phyloP scores from a whole-genome alignment of 2,888 invertebrate species.

The Trissoscelio sp. region DNA sequence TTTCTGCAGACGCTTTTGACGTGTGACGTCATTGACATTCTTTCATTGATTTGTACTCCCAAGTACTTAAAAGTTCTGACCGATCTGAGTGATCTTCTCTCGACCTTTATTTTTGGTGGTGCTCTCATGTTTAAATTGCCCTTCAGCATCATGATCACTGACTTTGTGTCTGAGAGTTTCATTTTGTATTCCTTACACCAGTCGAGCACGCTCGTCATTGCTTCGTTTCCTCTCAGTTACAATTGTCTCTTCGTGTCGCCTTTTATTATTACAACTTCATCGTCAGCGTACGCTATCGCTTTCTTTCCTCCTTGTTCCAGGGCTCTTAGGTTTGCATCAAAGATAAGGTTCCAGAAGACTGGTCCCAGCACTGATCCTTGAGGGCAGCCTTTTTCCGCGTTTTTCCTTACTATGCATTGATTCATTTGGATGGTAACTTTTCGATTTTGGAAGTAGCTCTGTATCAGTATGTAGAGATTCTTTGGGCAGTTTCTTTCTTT shows the following conservation, averaged over 20 bases:
- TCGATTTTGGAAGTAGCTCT: constrained; percentile 30
- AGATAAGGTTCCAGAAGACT: constrained; percentile 55
- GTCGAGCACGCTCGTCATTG: too few relatives aligned
- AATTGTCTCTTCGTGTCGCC: neutral
- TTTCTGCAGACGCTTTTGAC: too few relatives aligned
- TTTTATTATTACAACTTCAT: constrained; percentile 8
- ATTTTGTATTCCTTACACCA: too few relatives aligned
- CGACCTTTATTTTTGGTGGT: too few relatives aligned
- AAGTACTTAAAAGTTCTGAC: too few relatives aligned
- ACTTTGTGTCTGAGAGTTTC: too few relatives aligned
- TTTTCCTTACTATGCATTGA: neutral
- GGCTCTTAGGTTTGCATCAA: constrained; percentile 30
- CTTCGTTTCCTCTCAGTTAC: neutral
- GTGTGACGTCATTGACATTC: too few relatives aligned
- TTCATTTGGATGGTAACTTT: constrained; percentile 6
- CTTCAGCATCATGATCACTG: too few relatives aligned
- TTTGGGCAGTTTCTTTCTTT: constrained; percentile 29
- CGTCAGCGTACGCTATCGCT: constrained; percentile 48
- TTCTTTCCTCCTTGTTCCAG: constrained; percentile 1
- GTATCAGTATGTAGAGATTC: constrained; percentile 2
- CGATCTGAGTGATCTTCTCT: too few relatives aligned
- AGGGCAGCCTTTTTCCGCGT: constrained; percentile 25
- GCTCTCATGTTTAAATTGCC: too few relatives aligned
- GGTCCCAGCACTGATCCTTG: constrained; percentile 40
- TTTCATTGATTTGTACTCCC: too few relatives aligned